These are phyloP conservation scores for Oophaga pumilio DNA, from an alignment of 2,113 vertebrate species.

Conservation along the genomic window DNA sequence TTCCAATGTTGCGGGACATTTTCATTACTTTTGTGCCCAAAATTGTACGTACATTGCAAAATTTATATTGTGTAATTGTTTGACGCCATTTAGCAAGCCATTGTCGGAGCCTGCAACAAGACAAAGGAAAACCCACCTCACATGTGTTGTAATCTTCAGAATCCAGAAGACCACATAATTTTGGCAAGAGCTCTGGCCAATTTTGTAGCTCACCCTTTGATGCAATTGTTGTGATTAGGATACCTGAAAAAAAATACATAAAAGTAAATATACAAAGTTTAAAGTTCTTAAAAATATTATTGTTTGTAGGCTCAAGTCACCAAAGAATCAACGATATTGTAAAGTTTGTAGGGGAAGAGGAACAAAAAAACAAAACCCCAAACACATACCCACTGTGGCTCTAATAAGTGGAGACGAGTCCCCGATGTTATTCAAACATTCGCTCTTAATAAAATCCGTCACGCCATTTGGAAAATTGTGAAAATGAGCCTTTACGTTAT, in stretches of 20 bases:
- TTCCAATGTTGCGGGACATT: too few species aligned
- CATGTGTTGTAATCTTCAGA: conserved; percentile 98
- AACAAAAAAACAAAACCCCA: neutral
- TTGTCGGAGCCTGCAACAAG: too few species aligned
- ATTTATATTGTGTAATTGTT: too few species aligned
- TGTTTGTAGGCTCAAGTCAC: too few species aligned
- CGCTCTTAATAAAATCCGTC: conserved; percentile 95
- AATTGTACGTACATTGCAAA: too few species aligned
- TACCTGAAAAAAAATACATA: conserved; percentile 72
- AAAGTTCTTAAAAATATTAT: too few species aligned
- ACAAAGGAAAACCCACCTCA: conserved; percentile 76
- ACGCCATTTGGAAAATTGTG: conserved; percentile 94
- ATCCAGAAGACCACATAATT: conserved; percentile 91
- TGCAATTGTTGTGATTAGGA: conserved; percentile 96
- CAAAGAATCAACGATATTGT: too few species aligned
- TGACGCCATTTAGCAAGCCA: too few species aligned
- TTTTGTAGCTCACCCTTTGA: conserved; percentile 96
- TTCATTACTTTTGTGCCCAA: neutral
- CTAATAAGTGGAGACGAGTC: conserved; percentile 95
- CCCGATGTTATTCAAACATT: conserved; percentile 94
- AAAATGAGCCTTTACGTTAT: conserved; percentile 98
- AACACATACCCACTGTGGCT: conserved; percentile 91
- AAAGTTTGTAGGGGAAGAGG: conserved; percentile 1
- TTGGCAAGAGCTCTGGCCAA: conserved; percentile 95
- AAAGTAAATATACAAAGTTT: neutral